A percentile compares a stretch with the other conserved stretches of the same genome.
These are phyloP conservation scores for human DNA, from an alignment of 2,113 vertebrate genomes.

Conservation along the genomic window DNA sequence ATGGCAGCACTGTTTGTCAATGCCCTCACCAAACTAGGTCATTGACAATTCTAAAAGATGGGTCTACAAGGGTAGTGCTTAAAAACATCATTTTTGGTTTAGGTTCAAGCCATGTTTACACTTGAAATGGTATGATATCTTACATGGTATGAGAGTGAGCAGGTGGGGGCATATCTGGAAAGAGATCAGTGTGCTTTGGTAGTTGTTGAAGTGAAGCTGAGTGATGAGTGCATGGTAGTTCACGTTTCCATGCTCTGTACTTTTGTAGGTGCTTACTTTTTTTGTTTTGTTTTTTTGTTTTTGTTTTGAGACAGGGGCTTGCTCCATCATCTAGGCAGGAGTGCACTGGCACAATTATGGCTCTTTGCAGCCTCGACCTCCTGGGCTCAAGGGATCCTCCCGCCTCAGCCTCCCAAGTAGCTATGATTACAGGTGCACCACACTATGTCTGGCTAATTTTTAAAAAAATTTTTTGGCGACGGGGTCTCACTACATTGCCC, in stretches of 20 bases:
- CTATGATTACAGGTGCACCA: too few relatives aligned
- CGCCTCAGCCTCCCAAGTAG: too few relatives aligned
- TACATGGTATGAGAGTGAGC: not conserved
- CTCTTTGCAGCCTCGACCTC: too few relatives aligned
- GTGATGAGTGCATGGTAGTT: accelerated
- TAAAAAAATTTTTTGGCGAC: too few relatives aligned
- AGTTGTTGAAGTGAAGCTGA: too few relatives aligned
- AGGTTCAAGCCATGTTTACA: not conserved
- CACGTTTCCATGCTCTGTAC: not conserved
- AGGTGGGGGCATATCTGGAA: accelerated
- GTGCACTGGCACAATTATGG: too few relatives aligned
- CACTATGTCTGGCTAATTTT: too few relatives aligned
- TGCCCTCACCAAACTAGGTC: not conserved
- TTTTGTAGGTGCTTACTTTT: not conserved
- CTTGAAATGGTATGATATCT: accelerated
- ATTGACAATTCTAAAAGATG: not conserved
- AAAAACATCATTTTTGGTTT: not conserved
- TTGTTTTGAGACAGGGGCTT: too few relatives aligned
- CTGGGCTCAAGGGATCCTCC: too few relatives aligned
- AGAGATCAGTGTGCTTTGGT: accelerated
- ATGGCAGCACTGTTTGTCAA: not conserved
- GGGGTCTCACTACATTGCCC: too few relatives aligned
- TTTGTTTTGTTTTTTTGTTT: not conserved
- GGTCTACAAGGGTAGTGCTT: not conserved
- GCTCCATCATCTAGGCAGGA: too few relatives aligned